A percentile compares a stretch with the other conserved stretches of the same genome.
These are phyloP conservation scores for Pogonocichla stellata DNA, from an alignment of 2,113 vertebrate species.

Conservation along the genomic window DNA sequence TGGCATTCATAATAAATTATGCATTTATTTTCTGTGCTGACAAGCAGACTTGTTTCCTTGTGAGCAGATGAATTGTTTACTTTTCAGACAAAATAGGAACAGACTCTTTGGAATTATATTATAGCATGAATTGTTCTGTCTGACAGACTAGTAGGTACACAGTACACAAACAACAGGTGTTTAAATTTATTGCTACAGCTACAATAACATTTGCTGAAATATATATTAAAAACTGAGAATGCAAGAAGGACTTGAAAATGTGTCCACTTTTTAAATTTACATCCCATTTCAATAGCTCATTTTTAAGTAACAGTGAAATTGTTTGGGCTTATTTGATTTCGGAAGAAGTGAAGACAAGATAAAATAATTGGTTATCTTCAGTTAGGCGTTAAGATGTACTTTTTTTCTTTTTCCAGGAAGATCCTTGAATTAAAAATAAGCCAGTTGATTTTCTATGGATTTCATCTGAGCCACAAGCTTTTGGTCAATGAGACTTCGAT, in stretches of 20 bases:
- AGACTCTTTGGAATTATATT: not conserved
- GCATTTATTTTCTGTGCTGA: not conserved
- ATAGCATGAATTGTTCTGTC: not conserved
- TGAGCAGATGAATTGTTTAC: not conserved
- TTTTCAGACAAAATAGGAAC: not conserved
- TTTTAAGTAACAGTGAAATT: not conserved
- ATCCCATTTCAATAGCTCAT: not conserved
- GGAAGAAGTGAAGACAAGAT: not conserved
- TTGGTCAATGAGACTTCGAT: not conserved
- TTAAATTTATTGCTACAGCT: not conserved
- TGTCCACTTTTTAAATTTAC: not conserved
- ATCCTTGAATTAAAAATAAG: not conserved
- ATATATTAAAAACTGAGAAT: not conserved
- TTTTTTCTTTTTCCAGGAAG: not conserved
- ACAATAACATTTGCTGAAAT: not conserved
- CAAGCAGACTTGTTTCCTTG: not conserved
- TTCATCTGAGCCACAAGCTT: not conserved
- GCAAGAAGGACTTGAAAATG: not conserved
- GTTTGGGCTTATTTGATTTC: not conserved
- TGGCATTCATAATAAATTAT: too few relatives aligned
- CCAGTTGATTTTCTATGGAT: not conserved
- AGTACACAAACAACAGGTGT: not conserved
- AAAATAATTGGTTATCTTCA: not conserved
- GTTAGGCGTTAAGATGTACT: not conserved
- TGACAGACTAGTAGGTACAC: not conserved